Percentiles rank a stretch among this genome's conserved stretches.
Evolutionary conservation across 2,797 vertebrate species (phyloP).

Genomic region (Coranthus polyacanthus): DNA sequence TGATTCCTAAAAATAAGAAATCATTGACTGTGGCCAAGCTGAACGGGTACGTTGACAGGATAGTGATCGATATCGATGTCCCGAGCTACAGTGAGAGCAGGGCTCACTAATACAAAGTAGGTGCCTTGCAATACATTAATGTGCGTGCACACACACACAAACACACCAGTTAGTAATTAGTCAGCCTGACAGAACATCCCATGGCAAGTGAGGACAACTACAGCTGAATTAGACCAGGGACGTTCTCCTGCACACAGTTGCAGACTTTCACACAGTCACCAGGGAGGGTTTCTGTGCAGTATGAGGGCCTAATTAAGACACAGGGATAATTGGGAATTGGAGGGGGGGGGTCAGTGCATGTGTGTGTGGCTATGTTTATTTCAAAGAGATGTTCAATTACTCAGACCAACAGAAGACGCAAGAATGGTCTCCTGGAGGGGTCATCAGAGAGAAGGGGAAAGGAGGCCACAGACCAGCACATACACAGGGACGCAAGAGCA

Average conservation of each 20-base stretch:
- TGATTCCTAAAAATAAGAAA: constrained; percentile 71
- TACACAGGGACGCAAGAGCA: constrained; percentile 32
- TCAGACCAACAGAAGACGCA: constrained; percentile 50
- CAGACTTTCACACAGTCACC: constrained; percentile 62
- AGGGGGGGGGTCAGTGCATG: constrained; percentile 3
- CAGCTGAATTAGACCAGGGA: constrained; percentile 71
- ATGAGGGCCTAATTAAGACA: constrained; percentile 83
- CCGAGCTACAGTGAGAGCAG: constrained; percentile 45
- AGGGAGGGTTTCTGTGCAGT: constrained; percentile 67
- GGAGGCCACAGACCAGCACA: constrained; percentile 43
- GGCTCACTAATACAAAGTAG: constrained; percentile 39
- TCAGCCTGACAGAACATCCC: constrained; percentile 78
- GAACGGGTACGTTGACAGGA: constrained; percentile 59
- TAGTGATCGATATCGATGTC: constrained; percentile 69
- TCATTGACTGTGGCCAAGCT: constrained; percentile 64
- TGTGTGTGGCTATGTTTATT: constrained; percentile 58
- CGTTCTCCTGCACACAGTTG: constrained; percentile 63
- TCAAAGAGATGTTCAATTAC: constrained; percentile 74
- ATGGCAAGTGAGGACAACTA: constrained; percentile 74
- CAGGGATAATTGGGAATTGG: constrained; percentile 76
- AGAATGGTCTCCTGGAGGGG: constrained; percentile 34
- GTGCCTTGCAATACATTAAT: constrained; percentile 54
- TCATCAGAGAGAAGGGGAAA: constrained; percentile 35
- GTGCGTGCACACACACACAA: constrained; percentile 18
- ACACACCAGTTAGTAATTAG: constrained; percentile 74